phyloP scores from a whole-genome alignment of 2,113 vertebrate genomes.

The Corynorhinus townsendii region DNA sequence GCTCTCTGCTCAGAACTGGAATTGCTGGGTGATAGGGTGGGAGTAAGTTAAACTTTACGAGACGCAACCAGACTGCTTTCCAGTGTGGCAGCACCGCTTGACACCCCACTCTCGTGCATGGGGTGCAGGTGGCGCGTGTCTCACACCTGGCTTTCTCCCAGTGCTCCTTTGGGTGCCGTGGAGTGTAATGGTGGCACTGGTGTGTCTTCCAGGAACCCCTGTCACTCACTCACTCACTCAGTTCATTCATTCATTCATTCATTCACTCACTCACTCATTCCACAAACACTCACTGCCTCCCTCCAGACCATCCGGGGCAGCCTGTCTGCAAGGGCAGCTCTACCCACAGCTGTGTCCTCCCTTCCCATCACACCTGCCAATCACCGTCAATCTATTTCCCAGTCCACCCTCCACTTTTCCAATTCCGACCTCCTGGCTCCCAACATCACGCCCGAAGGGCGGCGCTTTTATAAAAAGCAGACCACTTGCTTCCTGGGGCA shows the following conservation, averaged over 20 bases:
- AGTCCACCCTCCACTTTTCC: background rate
- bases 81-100: accelerated
- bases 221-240: background rate
- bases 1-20: background rate
- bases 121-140: background rate
- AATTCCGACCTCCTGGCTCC: background rate
- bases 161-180: accelerated
- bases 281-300: background rate
- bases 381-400: accelerated
- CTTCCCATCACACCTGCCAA: accelerated
- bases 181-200: background rate
- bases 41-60: background rate
- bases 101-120: background rate
- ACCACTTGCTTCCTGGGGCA: background rate
- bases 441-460: background rate
- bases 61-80: background rate
- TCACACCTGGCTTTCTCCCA: accelerated
- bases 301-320: background rate
- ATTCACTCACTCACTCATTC: background rate
- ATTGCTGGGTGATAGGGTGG: background rate
- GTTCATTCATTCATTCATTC: background rate
- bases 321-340: background rate
- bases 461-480: background rate
- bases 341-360: background rate
- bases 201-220: background rate